These are phyloP conservation scores for Otocyon megalotis DNA, from an alignment of 2,113 vertebrate species.

Conservation along the genomic window DNA sequence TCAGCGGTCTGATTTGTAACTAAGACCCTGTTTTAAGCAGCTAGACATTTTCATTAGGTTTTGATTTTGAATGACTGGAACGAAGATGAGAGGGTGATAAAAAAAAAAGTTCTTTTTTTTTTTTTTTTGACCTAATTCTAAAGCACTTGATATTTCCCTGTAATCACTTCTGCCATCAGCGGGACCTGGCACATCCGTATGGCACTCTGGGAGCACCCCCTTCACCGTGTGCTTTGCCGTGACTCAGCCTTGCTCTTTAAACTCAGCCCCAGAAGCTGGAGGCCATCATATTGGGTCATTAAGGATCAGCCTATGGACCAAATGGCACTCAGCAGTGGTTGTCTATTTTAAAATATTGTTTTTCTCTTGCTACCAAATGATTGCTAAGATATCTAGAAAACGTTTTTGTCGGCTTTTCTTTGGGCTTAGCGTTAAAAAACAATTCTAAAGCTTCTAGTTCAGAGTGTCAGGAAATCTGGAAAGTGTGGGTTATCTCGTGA, in stretches of 20 bases:
- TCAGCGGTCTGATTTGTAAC: neutral
- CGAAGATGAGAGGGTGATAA: neutral
- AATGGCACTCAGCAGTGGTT: neutral
- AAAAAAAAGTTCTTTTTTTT: neutral
- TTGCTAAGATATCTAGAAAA: neutral
- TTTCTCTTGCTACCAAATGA: neutral
- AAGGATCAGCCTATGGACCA: neutral
- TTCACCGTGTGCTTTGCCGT: fast-evolving
- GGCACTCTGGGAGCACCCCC: neutral
- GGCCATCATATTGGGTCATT: too few species aligned
- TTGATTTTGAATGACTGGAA: slow-evolving; percentile 26
- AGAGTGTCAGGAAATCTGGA: neutral
- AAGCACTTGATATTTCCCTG: neutral
- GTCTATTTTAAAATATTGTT: neutral
- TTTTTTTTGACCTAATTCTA: neutral
- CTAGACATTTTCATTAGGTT: neutral
- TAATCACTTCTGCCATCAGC: neutral
- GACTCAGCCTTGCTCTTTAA: neutral
- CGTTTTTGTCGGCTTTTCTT: neutral
- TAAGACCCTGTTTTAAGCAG: neutral
- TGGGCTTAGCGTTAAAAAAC: neutral
- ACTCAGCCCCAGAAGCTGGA: neutral
- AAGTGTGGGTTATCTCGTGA: neutral
- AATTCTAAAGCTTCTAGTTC: neutral
- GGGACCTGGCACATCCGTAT: neutral